These are phyloP conservation scores for Acipenser transmontanus DNA, from an alignment of 2,797 vertebrate genomes.

Conservation along the genomic window DNA sequence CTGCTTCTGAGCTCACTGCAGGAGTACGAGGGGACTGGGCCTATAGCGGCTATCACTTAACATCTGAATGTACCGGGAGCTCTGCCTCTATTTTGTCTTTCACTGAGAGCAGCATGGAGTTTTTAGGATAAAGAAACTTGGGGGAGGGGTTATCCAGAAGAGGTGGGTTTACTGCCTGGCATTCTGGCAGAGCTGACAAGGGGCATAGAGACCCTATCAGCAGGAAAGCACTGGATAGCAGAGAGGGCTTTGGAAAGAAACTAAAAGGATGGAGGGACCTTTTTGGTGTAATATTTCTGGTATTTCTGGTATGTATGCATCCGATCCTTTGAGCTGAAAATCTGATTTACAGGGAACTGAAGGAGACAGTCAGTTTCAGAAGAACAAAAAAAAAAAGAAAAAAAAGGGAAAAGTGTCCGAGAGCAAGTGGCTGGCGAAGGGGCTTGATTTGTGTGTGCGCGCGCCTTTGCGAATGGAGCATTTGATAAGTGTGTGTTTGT, in stretches of 20 bases:
- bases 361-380: constrained; percentile 59
- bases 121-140: constrained; percentile 54
- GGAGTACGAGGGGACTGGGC: constrained; percentile 44
- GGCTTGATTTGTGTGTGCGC: background rate
- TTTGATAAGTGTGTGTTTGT: constrained; percentile 56
- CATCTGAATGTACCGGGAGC: constrained; percentile 70
- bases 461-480: constrained; percentile 36
- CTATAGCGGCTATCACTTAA: constrained; percentile 76
- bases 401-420: constrained; percentile 59
- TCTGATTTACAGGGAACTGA: too few species aligned
- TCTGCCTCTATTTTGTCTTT: constrained; percentile 37
- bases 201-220: constrained; percentile 22
- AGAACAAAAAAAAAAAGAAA: constrained; percentile 59
- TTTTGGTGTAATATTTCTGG: too few species aligned
- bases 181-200: constrained; percentile 42
- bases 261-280: too few species aligned
- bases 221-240: constrained; percentile 12
- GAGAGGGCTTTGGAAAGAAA: background rate
- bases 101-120: constrained; percentile 56
- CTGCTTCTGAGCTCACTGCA: constrained; percentile 39
- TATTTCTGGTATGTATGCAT: too few species aligned
- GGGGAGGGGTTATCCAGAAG: constrained; percentile 46
- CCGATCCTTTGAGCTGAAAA: too few species aligned
- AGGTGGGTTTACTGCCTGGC: constrained; percentile 46
- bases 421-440: constrained; percentile 43